Conservation (phyloP, 92 coral and sea anemone genomes). For the Desmophyllum pertusum region DNA sequence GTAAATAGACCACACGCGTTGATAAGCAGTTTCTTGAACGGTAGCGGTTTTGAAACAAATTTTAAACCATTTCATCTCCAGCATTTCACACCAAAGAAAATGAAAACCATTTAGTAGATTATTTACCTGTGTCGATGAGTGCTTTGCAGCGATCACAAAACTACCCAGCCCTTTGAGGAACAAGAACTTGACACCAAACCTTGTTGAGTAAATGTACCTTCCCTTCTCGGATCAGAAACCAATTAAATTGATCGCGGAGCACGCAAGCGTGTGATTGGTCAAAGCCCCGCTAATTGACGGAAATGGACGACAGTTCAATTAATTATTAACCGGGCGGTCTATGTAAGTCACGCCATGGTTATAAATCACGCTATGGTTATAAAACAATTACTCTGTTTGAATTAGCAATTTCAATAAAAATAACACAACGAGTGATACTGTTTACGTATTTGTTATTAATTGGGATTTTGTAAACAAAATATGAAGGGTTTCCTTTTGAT, state of each 20-base stretch:
- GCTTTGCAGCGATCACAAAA: not conserved
- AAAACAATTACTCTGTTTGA: conserved; percentile 14
- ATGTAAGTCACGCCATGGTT: not conserved
- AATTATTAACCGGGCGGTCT: conserved; percentile 17
- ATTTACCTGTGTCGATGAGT: conserved; percentile 8
- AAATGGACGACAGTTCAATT: conserved; percentile 21
- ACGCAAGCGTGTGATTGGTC: conserved; percentile 8
- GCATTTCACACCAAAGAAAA: not conserved
- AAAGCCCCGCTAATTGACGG: conserved; percentile 18
- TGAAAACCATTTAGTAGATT: too few relatives aligned
- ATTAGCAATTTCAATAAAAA: conserved; percentile 1
- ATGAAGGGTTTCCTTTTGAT: too few relatives aligned
- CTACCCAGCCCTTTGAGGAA: too few relatives aligned
- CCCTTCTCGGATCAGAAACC: conserved; percentile 7
- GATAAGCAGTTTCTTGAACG: too few relatives aligned
- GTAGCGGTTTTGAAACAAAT: not conserved
- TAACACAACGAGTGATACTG: not conserved
- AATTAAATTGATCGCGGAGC: not conserved
- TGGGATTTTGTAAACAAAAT: not conserved
- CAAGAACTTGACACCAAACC: conserved; percentile 5
- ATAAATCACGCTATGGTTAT: conserved; percentile 14
- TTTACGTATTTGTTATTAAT: not conserved
- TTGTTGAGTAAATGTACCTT: conserved; percentile 1
- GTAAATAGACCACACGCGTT: too few relatives aligned
- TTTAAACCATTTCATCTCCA: not conserved